Base-by-base conservation (phyloP, 2,888 invertebrate species). In the Sipha maydis region DNA sequence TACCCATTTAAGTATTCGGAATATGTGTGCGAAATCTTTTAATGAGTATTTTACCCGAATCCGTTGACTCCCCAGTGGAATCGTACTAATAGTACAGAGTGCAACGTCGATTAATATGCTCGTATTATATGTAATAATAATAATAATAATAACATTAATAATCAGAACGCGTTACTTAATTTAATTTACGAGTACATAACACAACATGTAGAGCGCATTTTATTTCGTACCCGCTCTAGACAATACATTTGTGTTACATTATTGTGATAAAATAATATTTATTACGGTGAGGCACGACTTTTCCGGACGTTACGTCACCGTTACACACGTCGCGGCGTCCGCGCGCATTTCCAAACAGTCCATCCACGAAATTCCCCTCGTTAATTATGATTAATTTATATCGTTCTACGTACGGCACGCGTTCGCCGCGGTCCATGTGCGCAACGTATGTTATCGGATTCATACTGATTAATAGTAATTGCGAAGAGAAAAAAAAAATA, bases 311-410 rank as follows among this genome's bases (percentile, higher is more conserved):
- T 71, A 17, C 71, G 17, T 71, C 71, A 71, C 9, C 31, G 14
- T 71, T 71, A 71, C 28, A 61, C 61, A 61, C 8, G 5, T 61
- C 7, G 17, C 17, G 7, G 71, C 28, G 71, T 28, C 31, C 28
- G 31, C 8, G 71, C 17, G 3, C 3, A 61, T 80, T 80, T 80
- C 80, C 80, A 80, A 80, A 80, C 25, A 67, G 80, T 67, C 38
- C 61, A 38, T 67, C 61, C 34, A 38, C 71, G 28, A 28, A 28
- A 28, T 67, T 80, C 61, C 34, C 67, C 67, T 80, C 17, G 34
- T 54, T 80, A 80, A 80, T 80, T 80, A 80, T 80, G 61, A 31
- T 80, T 80, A 38, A 48, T 38, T 61, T 79, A 21, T 34, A 79
- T 61, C 79, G 79, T 79, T 79, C 79, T 61, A 79, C 79, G 61